phyloP scores from a whole-genome alignment of 2,888 invertebrate genomes.

The Brenthis hecate region DNA sequence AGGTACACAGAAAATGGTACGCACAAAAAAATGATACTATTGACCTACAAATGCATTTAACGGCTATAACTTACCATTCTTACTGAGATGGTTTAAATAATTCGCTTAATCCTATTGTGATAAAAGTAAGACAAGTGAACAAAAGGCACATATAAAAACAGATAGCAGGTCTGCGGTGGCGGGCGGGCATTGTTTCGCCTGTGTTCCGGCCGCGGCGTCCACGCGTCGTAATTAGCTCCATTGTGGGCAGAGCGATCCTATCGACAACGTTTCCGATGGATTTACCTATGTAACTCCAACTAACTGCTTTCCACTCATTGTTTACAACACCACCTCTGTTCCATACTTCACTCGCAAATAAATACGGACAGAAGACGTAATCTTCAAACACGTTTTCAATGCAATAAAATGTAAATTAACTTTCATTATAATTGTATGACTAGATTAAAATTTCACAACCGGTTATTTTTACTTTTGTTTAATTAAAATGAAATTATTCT shows the following conservation, averaged over 20 bases:
- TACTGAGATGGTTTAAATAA: conserved; percentile 33
- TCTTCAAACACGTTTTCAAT: conserved; percentile 32
- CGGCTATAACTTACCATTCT: conserved; percentile 18
- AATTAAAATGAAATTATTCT: conserved; percentile 31
- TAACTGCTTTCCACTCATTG: conserved; percentile 72
- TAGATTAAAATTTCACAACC: conserved; percentile 36
- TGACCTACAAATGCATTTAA: background rate
- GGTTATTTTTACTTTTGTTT: conserved; percentile 32
- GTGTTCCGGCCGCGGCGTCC: conserved; percentile 57
- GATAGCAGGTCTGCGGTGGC: conserved; percentile 49
- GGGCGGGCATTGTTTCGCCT: conserved; percentile 59
- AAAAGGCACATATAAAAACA: conserved; percentile 57
- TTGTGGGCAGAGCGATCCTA: conserved; percentile 73
- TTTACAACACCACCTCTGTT: conserved; percentile 45
- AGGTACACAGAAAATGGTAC: background rate
- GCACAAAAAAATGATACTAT: background rate
- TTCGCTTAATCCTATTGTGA: conserved; percentile 47
- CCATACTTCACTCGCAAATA: conserved; percentile 24
- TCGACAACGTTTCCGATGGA: conserved; percentile 77
- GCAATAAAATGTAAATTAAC: conserved; percentile 41
- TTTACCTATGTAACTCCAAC: conserved; percentile 62
- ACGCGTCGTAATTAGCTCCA: conserved; percentile 75
- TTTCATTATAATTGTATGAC: conserved; percentile 38
- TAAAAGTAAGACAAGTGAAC: conserved; percentile 57
- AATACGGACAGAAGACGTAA: conserved; percentile 21